Evolutionary conservation across 64 coral and sea anemone genomes (phyloP).

Genomic region (Cladopsammia gracilis): DNA sequence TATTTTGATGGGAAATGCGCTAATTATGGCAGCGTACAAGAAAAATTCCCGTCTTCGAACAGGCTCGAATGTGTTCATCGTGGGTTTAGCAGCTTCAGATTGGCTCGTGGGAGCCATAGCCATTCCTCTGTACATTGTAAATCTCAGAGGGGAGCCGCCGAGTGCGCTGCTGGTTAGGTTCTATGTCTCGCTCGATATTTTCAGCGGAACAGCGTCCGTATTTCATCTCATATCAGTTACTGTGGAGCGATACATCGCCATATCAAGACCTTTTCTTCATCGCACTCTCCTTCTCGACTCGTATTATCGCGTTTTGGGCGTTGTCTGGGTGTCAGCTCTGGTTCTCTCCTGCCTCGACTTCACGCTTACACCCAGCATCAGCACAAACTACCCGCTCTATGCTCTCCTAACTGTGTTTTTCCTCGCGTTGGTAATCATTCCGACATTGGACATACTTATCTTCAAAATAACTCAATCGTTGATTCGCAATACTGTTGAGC

Average conservation of each 20-base stretch:
- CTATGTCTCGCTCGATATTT: constrained; percentile 81
- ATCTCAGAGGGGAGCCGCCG: background rate
- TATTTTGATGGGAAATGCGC: constrained; percentile 69
- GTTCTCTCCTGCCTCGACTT: constrained; percentile 8
- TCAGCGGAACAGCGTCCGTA: constrained; percentile 80
- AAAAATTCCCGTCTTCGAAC: constrained; percentile 71
- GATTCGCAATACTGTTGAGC: constrained; percentile 19
- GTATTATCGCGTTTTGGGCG: constrained; percentile 18
- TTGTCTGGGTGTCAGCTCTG: background rate
- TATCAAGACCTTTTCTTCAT: constrained; percentile 76
- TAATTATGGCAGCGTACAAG: constrained; percentile 81
- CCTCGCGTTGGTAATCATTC: constrained; percentile 12
- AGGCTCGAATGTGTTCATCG: constrained; percentile 76
- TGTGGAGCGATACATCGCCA: constrained; percentile 78
- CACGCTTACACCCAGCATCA: background rate
- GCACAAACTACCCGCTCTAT: background rate
- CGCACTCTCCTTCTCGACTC: constrained; percentile 28
- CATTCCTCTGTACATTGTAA: constrained; percentile 70
- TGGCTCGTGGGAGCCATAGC: constrained; percentile 72
- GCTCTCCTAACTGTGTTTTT: background rate
- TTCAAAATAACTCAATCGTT: constrained; percentile 18
- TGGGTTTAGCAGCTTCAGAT: constrained; percentile 71
- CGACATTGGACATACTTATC: constrained; percentile 39
- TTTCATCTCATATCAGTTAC: constrained; percentile 82
- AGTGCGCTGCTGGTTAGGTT: background rate